phyloP scores from a whole-genome alignment of 2,797 vertebrate genomes.

The Acipenser transmontanus region DNA sequence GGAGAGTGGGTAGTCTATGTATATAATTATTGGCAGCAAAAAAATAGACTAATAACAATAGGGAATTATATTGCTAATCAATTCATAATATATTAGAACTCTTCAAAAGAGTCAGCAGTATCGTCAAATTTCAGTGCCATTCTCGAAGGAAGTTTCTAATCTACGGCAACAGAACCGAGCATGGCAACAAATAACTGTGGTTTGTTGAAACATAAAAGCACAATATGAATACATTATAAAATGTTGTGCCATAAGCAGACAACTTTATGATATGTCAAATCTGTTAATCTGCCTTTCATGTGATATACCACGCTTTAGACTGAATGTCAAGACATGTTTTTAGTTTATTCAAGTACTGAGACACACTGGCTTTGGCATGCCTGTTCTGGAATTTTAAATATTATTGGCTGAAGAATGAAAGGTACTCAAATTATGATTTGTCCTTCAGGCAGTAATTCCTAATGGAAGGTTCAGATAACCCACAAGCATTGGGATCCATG shows the following conservation, averaged over 20 bases:
- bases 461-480: not conserved
- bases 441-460: not conserved
- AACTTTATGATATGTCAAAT: not conserved
- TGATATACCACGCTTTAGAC: not conserved
- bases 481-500: too few species aligned
- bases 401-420: not conserved
- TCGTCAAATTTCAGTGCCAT: not conserved
- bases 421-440: not conserved
- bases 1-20: not conserved
- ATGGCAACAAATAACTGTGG: not conserved
- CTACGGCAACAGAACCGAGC: not conserved
- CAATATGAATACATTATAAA: not conserved
- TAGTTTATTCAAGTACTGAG: not conserved
- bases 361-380: not conserved
- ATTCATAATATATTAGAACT: not conserved
- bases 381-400: not conserved
- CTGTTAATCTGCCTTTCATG: too few species aligned
- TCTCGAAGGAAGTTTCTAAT: not conserved
- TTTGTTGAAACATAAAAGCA: not conserved
- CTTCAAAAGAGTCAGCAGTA: not conserved
- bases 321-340: not conserved
- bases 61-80: not conserved
- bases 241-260: not conserved
- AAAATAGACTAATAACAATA: not conserved
- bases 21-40: not conserved